Base-by-base conservation (phyloP, 2,113 vertebrate species). In the Cinclus mexicanus region DNA sequence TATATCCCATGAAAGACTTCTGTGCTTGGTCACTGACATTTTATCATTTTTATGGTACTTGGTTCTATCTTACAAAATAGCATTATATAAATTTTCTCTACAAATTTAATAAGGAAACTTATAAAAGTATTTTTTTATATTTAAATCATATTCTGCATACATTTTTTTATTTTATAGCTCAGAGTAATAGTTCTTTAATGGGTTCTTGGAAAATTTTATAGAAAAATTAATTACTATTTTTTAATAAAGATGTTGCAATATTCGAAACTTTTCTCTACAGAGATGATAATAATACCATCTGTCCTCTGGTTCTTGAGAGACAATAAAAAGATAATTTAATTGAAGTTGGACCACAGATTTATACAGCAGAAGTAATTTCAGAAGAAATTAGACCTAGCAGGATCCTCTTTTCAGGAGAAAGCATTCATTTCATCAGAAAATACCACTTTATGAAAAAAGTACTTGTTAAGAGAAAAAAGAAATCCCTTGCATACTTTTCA, bases 261-360 rank as follows among this genome's bases (percentile, higher is more conserved):
- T 86, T 84, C 93, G 71, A 92, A 92, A 88, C 53, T 94, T 83
- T 31, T 93, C 82, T 97, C 75, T 81, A 53, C 75, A 72, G 88
- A 90, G 57, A 88, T 31, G 3, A 74, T 72, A 57, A 87, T 83
- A 72, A 76, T 57, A 69, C 77, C 57, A 82, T 93, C 67, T 79
- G 39, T 95, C 59, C 89, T 57, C 63, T 85, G 41, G 14, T 80
- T 77, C 92, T 35, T 90, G 74, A 65, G 44, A 95, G 61, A 85
- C 84, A 95, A 93, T 88, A 86, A 94, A 85, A 94, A 70, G 59
- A 57, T 86, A 88, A 97, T 88, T 90, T 94, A 85, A 94, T 92
- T 93, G 59, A 90, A 86, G 55, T 5, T 83, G 25, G 79, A 86
- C 67, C 59, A 70, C 63, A 74, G 71, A 96, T 88, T 88, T 86